phyloP scores from a whole-genome alignment of 2,113 vertebrate species.

The Nesoenas mayeri region DNA sequence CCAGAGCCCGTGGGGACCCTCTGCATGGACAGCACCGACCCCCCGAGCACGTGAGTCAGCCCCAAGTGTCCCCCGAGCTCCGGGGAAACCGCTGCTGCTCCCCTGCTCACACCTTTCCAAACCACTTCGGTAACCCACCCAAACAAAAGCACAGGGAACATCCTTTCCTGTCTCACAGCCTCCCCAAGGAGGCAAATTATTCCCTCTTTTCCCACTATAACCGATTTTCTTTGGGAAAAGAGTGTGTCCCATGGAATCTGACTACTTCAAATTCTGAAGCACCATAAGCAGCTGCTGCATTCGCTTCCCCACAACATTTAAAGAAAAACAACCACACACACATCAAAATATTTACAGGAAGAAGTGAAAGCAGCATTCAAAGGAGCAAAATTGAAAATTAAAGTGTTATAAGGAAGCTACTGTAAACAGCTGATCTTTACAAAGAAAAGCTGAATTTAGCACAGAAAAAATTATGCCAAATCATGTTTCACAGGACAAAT shows the following conservation, averaged over 20 bases:
- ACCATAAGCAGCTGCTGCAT: slow-evolving; percentile 76
- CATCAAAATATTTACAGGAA: slow-evolving; percentile 82
- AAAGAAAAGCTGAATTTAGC: slow-evolving; percentile 73
- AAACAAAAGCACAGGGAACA: fast-evolving
- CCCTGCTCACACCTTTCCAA: background rate
- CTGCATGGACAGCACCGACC: background rate
- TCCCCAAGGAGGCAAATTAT: background rate
- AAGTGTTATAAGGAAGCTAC: slow-evolving; percentile 68
- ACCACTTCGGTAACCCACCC: background rate
- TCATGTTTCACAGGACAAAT: slow-evolving; percentile 55
- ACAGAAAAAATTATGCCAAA: slow-evolving; percentile 49
- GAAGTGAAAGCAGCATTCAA: slow-evolving; percentile 71
- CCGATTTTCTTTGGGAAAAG: background rate
- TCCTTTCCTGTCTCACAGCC: background rate
- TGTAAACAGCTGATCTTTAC: slow-evolving; percentile 76
- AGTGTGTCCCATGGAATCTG: slow-evolving; percentile 40
- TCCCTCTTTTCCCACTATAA: background rate
- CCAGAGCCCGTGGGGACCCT: background rate
- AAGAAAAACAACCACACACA: slow-evolving; percentile 38
- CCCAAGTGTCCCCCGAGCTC: background rate
- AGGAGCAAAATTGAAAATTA: slow-evolving; percentile 77
- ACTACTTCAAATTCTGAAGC: slow-evolving; percentile 74
- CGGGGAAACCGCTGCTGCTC: background rate
- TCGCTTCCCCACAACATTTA: slow-evolving; percentile 61
- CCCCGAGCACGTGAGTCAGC: slow-evolving; percentile 61